Evolutionary conservation across 2,797 vertebrate species (phyloP).

Genomic region (Mareca strepera): DNA sequence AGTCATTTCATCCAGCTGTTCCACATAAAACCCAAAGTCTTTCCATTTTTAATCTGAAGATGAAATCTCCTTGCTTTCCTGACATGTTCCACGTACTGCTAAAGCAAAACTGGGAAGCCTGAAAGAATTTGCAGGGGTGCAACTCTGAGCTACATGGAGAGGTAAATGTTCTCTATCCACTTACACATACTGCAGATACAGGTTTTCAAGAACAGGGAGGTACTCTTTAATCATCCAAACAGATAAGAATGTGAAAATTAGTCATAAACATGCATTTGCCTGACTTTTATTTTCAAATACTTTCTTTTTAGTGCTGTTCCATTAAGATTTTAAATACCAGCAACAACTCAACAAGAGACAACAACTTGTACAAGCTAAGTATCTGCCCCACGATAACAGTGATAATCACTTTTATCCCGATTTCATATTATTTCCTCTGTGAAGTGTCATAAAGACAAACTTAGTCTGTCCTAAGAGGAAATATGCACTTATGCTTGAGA

Average conservation of each 20-base stretch:
- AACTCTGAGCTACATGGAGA: not conserved
- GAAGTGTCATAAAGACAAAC: not conserved
- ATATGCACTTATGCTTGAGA: not conserved
- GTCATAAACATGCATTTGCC: not conserved
- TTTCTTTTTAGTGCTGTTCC: not conserved
- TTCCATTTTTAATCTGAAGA: slow-evolving; percentile 1
- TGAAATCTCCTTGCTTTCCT: rapidly evolving
- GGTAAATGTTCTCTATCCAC: not conserved
- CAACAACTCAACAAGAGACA: not conserved
- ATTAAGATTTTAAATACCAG: not conserved
- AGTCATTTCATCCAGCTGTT: not conserved
- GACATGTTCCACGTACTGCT: not conserved
- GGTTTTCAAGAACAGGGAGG: not conserved
- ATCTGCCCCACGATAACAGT: not conserved
- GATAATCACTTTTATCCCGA: not conserved
- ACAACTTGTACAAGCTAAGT: not conserved
- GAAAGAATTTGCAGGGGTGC: not conserved
- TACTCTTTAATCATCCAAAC: not conserved
- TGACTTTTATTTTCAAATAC: not conserved
- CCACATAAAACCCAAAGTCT: not conserved
- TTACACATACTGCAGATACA: not conserved
- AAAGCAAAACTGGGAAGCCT: not conserved
- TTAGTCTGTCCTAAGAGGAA: not conserved
- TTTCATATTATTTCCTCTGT: not conserved
- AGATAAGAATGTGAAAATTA: not conserved